Conservation (phyloP, 1,140 invertebrate genomes). For the Nilaparvata lugens region DNA sequence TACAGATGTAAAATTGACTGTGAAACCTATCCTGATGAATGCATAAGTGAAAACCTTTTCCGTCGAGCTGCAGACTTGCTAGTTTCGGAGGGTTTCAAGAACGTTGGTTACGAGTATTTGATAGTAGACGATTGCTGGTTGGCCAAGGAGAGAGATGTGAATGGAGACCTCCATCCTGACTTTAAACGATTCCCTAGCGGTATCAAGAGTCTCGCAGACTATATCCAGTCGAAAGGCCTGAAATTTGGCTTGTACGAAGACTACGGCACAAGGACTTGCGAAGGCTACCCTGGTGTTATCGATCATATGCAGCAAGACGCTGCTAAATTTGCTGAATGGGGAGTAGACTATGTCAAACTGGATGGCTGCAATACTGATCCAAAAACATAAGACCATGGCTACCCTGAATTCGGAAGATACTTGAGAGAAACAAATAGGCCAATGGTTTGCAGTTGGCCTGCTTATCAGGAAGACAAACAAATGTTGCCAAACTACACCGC, state of each 20-base stretch:
- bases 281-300: conserved; percentile 87
- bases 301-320: conserved; percentile 80
- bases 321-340: conserved; percentile 90
- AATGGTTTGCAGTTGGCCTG: conserved; percentile 84
- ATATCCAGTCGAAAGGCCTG: conserved; percentile 81
- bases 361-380: conserved; percentile 89
- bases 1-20: conserved; percentile 64
- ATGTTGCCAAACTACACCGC: conserved; percentile 54
- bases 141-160: conserved; percentile 36
- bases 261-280: conserved; percentile 90
- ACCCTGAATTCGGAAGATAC: conserved; percentile 15
- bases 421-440: conserved; percentile 70
- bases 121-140: conserved; percentile 56
- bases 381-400: conserved; percentile 40
- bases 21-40: conserved; percentile 52
- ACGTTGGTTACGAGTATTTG: conserved; percentile 47
- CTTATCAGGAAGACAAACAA: conserved; percentile 47
- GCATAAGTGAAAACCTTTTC: conserved; percentile 54
- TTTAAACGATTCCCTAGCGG: conserved; percentile 47
- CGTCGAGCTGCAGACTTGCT: conserved; percentile 44
- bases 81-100: conserved; percentile 44
- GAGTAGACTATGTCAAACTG: conserved; percentile 92
- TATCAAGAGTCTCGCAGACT: conserved; percentile 46
- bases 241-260: conserved; percentile 98
- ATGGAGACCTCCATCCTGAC: conserved; percentile 43